These are phyloP conservation scores for Trachythela sp. DNA, from an alignment of 64 coral and sea anemone genomes.

Conservation along the genomic window DNA sequence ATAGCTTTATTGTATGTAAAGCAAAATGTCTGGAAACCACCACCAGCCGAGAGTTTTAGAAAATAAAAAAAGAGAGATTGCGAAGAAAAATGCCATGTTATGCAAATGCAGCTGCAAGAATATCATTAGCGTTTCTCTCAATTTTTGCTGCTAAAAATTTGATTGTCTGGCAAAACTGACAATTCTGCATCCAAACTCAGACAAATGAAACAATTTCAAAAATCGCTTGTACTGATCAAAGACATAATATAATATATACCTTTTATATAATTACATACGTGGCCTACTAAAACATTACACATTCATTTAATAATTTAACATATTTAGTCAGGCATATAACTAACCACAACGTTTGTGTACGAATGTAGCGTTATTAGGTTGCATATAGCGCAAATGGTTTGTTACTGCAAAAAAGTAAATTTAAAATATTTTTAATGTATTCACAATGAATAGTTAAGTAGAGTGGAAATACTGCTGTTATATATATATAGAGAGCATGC, in stretches of 20 bases:
- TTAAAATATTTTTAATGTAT: constrained; percentile 11
- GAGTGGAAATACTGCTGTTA: background rate
- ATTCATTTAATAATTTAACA: background rate
- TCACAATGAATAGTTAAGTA: constrained; percentile 27
- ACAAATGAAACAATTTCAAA: background rate
- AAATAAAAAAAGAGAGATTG: no score
- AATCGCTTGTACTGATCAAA: background rate
- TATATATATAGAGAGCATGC: background rate
- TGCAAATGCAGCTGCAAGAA: no score
- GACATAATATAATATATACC: background rate
- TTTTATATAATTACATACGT: background rate
- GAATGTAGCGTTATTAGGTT: no score
- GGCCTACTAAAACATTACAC: background rate
- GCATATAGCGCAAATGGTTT: background rate
- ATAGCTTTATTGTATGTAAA: no score
- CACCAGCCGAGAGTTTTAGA: no score
- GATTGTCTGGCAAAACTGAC: background rate
- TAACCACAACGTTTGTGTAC: background rate
- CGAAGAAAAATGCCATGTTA: no score
- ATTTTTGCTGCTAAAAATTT: background rate
- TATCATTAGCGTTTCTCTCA: background rate
- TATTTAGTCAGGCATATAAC: background rate
- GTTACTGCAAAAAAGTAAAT: background rate
- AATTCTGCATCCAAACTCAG: background rate
- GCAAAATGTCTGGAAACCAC: no score